Percentiles rank a stretch among this genome's conserved stretches.
phyloP scores from a whole-genome alignment of 2,113 vertebrate species.

The Tinamus guttatus region DNA sequence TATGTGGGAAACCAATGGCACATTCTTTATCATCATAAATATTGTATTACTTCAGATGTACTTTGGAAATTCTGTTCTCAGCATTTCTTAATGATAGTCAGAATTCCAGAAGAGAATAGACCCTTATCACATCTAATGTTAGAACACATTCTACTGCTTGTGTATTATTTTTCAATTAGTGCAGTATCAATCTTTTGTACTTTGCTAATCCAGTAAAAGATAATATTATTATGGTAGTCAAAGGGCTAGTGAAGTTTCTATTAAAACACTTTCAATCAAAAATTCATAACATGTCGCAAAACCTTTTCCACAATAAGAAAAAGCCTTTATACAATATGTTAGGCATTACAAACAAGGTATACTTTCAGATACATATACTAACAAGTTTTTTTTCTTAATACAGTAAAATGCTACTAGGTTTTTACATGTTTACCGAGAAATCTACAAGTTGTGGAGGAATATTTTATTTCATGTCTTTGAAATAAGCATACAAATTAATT shows the following conservation, averaged over 20 bases:
- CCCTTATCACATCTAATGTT: not conserved
- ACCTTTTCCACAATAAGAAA: not conserved
- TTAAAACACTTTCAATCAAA: not conserved
- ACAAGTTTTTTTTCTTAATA: not conserved
- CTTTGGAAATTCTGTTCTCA: constrained; percentile 49
- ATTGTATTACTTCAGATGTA: constrained; percentile 55
- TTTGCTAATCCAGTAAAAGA: not conserved
- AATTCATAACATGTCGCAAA: not conserved
- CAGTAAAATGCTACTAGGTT: not conserved
- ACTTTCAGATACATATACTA: not conserved
- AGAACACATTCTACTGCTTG: not conserved
- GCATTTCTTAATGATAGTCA: constrained; percentile 53
- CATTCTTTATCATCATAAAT: constrained; percentile 62
- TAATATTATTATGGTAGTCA: not conserved
- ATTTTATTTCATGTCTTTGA: not conserved
- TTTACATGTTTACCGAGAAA: not conserved
- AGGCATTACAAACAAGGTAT: not conserved
- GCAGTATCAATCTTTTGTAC: not conserved
- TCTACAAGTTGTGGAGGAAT: not conserved
- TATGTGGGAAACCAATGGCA: constrained; percentile 11
- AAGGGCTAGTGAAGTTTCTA: not conserved
- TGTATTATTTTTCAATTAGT: constrained; percentile 12
- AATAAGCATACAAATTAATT: not conserved
- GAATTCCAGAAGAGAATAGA: constrained; percentile 8
- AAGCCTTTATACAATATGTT: not conserved